These are phyloP conservation scores for Byasa hedistus DNA, from an alignment of 2,888 invertebrate species.

Conservation along the genomic window DNA sequence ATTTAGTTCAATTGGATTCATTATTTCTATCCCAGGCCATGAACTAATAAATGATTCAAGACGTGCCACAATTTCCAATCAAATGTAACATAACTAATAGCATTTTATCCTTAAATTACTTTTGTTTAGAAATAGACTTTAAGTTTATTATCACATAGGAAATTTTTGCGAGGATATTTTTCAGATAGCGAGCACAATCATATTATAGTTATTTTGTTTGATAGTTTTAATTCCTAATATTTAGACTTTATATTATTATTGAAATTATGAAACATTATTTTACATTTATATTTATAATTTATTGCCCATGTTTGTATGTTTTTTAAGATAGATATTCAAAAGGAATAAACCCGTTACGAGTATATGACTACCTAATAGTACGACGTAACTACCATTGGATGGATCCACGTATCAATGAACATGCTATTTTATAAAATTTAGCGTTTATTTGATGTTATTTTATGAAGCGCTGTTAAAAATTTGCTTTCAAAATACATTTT, in stretches of 20 bases:
- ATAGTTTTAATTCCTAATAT: neutral
- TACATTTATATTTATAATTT: no score
- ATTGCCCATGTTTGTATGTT: no score
- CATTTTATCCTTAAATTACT: conserved; percentile 21
- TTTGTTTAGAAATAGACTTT: conserved; percentile 18
- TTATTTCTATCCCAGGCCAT: conserved; percentile 5
- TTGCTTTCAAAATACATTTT: no score
- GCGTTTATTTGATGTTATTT: no score
- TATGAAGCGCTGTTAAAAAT: no score
- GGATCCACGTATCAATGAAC: no score
- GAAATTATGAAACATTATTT: no score
- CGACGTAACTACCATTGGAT: no score
- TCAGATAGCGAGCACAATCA: conserved; percentile 14
- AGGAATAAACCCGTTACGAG: no score
- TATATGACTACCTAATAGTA: no score
- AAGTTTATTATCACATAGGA: conserved; percentile 11
- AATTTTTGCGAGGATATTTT: neutral
- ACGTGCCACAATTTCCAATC: conserved; percentile 12
- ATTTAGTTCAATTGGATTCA: neutral
- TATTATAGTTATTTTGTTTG: conserved; percentile 8
- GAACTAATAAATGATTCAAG: conserved; percentile 15
- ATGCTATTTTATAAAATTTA: no score
- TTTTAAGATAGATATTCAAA: no score
- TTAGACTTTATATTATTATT: neutral
- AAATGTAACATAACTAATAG: conserved; percentile 16